Conservation (phyloP, 2,888 invertebrate species). For the Xestoiulus laeticollis region DNA sequence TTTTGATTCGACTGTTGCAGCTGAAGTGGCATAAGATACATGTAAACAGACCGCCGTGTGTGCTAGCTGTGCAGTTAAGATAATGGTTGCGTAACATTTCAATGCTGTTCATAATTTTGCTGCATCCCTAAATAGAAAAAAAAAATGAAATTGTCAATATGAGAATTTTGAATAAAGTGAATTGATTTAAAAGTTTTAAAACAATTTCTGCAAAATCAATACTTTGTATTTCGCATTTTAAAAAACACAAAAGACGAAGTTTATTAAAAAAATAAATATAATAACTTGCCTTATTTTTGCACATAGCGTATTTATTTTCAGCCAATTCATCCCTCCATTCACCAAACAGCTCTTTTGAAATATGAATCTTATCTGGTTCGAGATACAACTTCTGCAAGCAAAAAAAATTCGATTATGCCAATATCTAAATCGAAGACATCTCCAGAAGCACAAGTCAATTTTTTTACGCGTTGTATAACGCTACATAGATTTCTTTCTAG, state of each 20-base stretch:
- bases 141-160: background rate
- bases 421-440: too few relatives aligned
- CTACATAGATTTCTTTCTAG: too few relatives aligned
- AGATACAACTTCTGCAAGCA: background rate
- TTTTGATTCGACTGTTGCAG: background rate
- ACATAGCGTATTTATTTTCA: background rate
- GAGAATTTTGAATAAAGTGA: too few relatives aligned
- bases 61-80: background rate
- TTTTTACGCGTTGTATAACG: too few relatives aligned
- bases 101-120: background rate
- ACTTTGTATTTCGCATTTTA: background rate
- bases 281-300: background rate
- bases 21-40: conserved; percentile 17
- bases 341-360: background rate
- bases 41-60: conserved; percentile 10
- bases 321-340: conserved; percentile 46
- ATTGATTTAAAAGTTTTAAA: too few relatives aligned
- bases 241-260: background rate
- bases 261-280: background rate
- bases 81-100: background rate
- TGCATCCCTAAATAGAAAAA: conserved; percentile 40
- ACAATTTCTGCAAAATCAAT: too few relatives aligned
- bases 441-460: too few relatives aligned
- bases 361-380: conserved; percentile 23
- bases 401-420: background rate